These are phyloP conservation scores for Tetragnatha montana DNA, from an alignment of 2,888 invertebrate species.

Conservation along the genomic window DNA sequence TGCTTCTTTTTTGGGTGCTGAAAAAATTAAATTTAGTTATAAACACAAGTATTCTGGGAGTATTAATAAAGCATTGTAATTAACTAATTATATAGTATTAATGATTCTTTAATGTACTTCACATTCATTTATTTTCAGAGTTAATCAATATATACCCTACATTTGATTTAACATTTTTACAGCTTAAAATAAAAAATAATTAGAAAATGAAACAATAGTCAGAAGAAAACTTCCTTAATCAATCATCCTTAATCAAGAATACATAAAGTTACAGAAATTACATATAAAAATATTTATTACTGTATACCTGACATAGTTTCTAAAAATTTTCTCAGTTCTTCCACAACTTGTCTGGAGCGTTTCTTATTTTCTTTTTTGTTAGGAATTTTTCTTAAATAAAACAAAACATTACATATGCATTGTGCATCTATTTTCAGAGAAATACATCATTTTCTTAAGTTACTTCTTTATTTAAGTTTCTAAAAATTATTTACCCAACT, in stretches of 20 bases:
- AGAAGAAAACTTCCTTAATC: not conserved
- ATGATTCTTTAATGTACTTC: too few species aligned
- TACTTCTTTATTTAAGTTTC: too few species aligned
- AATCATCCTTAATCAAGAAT: not conserved
- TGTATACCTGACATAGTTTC: constrained; percentile 58
- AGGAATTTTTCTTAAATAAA: constrained; percentile 16
- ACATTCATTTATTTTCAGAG: too few species aligned
- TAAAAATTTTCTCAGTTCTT: constrained; percentile 54
- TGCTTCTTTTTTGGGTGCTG: not conserved
- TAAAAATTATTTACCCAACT: too few species aligned
- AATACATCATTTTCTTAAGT: too few species aligned
- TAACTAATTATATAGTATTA: too few species aligned
- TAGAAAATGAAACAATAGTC: not conserved
- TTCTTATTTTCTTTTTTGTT: constrained; percentile 27
- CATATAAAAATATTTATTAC: too few species aligned
- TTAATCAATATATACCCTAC: too few species aligned
- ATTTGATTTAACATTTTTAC: not conserved
- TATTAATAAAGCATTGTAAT: too few species aligned
- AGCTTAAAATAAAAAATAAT: not conserved
- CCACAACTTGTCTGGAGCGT: constrained; percentile 19
- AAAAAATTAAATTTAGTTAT: not conserved
- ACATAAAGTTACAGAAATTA: not conserved
- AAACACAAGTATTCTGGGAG: too few species aligned
- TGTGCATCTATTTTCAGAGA: too few species aligned
- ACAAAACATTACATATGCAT: not conserved